Evolutionary conservation across 2,113 vertebrate genomes (phyloP), one percentile per base, ranked within the genome.

Genomic region (Eudyptes chrysolophus): DNA sequence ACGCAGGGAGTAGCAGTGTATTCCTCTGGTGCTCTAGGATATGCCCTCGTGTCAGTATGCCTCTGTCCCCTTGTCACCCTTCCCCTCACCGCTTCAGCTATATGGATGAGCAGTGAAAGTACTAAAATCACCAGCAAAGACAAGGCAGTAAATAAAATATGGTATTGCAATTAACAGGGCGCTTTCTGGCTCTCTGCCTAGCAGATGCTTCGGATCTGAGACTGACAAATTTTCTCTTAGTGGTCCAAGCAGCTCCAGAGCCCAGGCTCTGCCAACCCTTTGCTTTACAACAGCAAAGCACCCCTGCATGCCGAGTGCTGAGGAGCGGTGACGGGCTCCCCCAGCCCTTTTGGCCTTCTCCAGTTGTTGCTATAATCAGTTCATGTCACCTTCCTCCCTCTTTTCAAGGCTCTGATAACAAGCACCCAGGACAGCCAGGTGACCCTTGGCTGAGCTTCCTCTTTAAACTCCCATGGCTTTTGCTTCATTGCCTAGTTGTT

Each of bases 381-480:
- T 91, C 2, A 0, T 44, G 42, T 49, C 58, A 87, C 80, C 85
- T 90, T 84, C 51, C 58, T 80, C 83, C 54, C 30, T 58, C 46
- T 89, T 89, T 74, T 58, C 91, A 92, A 81, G 93, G 84, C 12
- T 54, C 64, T 95, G 93, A 95, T 94, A 92, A 90, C 30, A 83
- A 87, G 71, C 61, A 83, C 72, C 82, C 70, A 84, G 80, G 32
- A 49, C 80, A 78, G 80, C 83, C 89, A 77, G 60, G 60, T 92
- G 95, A 95, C 91, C 89, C 95, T 95, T 95, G 94, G 71, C 86
- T 95, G 91, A 89, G 91, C 84, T 94, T 87, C 76, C 79, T 74
- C 87, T 93, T 88, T 75, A 81, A 96, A 95, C 55, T 74, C 60
- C 15, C 0, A 2, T 89, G 81, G 46, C 95, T 86, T 96, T 95